phyloP scores from a whole-genome alignment of 2,113 vertebrate species.

The Haplotaxodon microlepis region DNA sequence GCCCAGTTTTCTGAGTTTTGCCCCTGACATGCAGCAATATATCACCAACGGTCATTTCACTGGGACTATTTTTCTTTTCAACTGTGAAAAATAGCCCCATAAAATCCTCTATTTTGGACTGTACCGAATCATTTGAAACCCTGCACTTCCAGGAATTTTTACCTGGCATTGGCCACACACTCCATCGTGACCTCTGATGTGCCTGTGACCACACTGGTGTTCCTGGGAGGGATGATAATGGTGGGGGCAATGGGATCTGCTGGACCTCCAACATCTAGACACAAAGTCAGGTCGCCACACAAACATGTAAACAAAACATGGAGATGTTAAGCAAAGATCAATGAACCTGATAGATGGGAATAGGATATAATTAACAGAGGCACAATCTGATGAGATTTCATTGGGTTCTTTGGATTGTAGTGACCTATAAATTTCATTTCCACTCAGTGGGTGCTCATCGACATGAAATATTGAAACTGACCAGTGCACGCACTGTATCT shows the following conservation, averaged over 20 bases:
- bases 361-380: not conserved
- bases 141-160: conserved; percentile 15
- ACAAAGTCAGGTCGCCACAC: not conserved
- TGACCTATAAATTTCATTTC: conserved; percentile 10
- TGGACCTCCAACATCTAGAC: conserved; percentile 86
- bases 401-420: not conserved
- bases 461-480: conserved; percentile 53
- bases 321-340: not conserved
- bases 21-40: not conserved
- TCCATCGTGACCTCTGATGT: conserved; percentile 94
- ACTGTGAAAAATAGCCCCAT: not conserved
- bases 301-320: not conserved
- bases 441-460: not conserved
- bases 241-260: conserved; percentile 94
- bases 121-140: not conserved
- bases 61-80: not conserved
- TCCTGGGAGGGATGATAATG: conserved; percentile 90
- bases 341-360: not conserved
- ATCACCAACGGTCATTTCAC: not conserved
- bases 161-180: conserved; percentile 96
- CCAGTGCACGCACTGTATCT: conserved; percentile 7
- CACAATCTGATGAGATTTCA: not conserved
- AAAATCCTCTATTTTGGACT: not conserved
- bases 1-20: not conserved
- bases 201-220: conserved; percentile 90